Conservation (phyloP, 2,113 vertebrate species). For the Chunga burmeisteri region DNA sequence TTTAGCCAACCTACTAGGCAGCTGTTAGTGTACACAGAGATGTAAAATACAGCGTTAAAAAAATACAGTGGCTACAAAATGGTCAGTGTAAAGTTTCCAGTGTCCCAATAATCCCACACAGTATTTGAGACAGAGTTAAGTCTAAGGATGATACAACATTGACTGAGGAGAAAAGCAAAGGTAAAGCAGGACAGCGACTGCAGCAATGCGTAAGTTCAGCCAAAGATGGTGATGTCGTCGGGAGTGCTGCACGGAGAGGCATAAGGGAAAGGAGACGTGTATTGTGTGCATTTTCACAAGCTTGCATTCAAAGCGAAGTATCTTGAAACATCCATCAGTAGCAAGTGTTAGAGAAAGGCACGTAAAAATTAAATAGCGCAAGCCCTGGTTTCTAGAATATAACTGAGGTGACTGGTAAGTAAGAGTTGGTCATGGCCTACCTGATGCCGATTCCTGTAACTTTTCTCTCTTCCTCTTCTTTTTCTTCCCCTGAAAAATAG, state of each 20-base stretch:
- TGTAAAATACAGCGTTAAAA: background rate
- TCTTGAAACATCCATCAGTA: background rate
- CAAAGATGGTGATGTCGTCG: background rate
- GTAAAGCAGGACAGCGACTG: background rate
- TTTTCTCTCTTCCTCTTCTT: slow-evolving; percentile 99
- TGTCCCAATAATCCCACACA: background rate
- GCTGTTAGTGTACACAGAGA: slow-evolving; percentile 23
- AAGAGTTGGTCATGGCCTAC: slow-evolving; percentile 70
- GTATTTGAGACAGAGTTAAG: background rate
- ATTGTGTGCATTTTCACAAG: background rate
- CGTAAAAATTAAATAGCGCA: background rate
- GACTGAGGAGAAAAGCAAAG: background rate
- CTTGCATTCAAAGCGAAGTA: slow-evolving; percentile 1
- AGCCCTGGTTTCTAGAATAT: background rate
- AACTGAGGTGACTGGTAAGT: background rate
- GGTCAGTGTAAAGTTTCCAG: background rate
- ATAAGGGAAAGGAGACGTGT: background rate
- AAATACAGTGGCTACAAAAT: background rate
- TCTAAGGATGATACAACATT: background rate
- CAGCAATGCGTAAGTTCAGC: background rate
- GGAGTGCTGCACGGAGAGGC: background rate
- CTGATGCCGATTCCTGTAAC: slow-evolving; percentile 93
- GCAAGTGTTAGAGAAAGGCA: background rate
- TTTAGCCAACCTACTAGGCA: slow-evolving; percentile 50
- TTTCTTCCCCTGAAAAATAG: slow-evolving; percentile 94